phyloP scores from a whole-genome alignment of 2,888 invertebrate genomes.

The Phaedon cochleariae region DNA sequence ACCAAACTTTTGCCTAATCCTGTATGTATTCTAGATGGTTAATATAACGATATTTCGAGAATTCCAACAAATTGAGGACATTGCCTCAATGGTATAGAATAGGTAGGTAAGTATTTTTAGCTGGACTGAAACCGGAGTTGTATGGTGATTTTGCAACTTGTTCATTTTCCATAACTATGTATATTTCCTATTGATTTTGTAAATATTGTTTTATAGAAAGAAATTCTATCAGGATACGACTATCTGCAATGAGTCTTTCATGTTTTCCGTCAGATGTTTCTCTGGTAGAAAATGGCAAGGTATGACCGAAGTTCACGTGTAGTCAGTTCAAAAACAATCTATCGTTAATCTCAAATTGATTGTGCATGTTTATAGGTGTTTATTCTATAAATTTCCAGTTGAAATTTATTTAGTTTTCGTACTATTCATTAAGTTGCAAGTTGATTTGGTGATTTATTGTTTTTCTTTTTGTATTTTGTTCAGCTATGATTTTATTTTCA shows the following conservation, averaged over 20 bases:
- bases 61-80: no score
- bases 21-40: no score
- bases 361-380: conserved; percentile 35
- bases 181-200: conserved; percentile 32
- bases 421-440: conserved; percentile 13
- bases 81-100: no score
- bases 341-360: conserved; percentile 39
- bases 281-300: conserved; percentile 9
- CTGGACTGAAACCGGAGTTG: not conserved
- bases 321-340: conserved; percentile 29
- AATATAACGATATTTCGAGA: no score
- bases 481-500: conserved; percentile 31
- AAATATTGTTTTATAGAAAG: conserved; percentile 25
- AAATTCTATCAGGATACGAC: conserved; percentile 2
- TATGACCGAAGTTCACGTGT: conserved; percentile 6
- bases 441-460: conserved; percentile 5
- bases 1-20: no score
- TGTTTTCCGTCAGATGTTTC: conserved; percentile 5
- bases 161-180: conserved; percentile 25
- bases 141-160: conserved; percentile 14
- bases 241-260: conserved; percentile 24
- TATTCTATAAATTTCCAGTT: conserved; percentile 28
- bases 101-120: not conserved
- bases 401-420: conserved; percentile 30
- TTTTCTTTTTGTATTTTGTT: conserved; percentile 30